These are phyloP conservation scores for Aplysia californica DNA, from an alignment of 1,140 invertebrate genomes.

Conservation along the genomic window DNA sequence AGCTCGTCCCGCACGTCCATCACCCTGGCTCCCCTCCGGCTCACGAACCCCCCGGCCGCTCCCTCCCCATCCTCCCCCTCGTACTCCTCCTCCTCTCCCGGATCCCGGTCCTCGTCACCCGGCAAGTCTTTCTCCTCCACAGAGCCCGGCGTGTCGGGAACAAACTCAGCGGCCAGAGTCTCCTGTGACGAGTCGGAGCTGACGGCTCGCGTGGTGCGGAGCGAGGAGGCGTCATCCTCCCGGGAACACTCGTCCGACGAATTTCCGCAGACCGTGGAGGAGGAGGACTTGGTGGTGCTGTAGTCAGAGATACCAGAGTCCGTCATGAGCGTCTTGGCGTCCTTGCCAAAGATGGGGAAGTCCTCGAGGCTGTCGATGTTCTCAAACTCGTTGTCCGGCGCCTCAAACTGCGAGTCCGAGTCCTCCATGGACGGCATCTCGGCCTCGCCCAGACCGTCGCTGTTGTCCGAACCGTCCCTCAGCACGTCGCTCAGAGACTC, in stretches of 20 bases:
- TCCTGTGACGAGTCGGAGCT: conserved; percentile 17
- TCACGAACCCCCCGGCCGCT: too few species aligned
- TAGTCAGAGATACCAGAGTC: conserved; percentile 53
- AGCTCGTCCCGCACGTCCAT: not conserved
- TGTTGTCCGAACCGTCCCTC: conserved; percentile 8
- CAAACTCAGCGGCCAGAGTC: conserved; percentile 1
- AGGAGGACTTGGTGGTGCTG: conserved; percentile 13
- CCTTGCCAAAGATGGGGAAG: conserved; percentile 32
- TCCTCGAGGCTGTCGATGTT: conserved; percentile 36
- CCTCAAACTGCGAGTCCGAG: conserved; percentile 27
- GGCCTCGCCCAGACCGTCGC: not conserved
- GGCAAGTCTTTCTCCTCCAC: conserved; percentile 21
- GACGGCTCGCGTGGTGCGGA: not conserved
- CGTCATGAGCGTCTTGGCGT: conserved; percentile 42
- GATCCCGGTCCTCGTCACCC: conserved; percentile 10
- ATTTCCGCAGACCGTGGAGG: conserved; percentile 23
- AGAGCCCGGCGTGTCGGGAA: conserved; percentile 17
- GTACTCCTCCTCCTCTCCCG: conserved; percentile 10
- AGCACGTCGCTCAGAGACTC: conserved; percentile 31
- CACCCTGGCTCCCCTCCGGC: not conserved
- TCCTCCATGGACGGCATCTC: conserved; percentile 17
- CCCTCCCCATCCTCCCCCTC: not conserved
- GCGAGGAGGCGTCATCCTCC: conserved; percentile 15
- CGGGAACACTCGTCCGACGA: conserved; percentile 23
- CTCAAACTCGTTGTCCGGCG: conserved; percentile 31